A percentile compares a stretch with the other conserved stretches of the same genome.
phyloP scores from a whole-genome alignment of 1,140 invertebrate species.

The Zaprionus kolodkinae region DNA sequence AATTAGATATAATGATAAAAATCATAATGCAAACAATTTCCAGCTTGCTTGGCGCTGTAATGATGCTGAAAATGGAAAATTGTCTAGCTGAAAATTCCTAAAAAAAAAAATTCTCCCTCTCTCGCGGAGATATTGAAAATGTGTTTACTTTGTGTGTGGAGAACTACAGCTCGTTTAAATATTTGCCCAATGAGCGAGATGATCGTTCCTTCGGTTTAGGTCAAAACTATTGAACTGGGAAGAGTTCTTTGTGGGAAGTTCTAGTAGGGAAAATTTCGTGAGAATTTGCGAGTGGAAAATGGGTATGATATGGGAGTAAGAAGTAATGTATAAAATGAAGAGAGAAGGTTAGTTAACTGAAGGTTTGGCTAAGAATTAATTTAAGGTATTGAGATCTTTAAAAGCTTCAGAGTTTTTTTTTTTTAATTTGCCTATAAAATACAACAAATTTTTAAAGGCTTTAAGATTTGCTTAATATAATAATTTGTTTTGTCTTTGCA shows the following conservation, averaged over 20 bases:
- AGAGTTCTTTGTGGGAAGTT: constrained; percentile 6
- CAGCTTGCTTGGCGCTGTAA: constrained; percentile 21
- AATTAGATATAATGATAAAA: constrained; percentile 75
- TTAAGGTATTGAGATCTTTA: too few species aligned
- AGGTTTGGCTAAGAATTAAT: too few species aligned
- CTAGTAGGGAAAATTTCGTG: neutral
- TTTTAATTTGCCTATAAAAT: too few species aligned
- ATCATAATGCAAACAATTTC: constrained; percentile 70
- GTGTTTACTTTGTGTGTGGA: neutral
- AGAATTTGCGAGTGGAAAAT: neutral
- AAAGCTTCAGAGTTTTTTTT: too few species aligned
- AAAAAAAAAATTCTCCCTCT: neutral
- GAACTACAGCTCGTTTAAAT: constrained; percentile 42
- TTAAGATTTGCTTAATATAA: too few species aligned
- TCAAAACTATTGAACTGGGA: constrained; percentile 40
- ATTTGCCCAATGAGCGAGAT: constrained; percentile 24
- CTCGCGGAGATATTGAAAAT: constrained; percentile 19
- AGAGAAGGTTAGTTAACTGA: neutral
- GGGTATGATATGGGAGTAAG: neutral
- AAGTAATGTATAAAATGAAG: neutral
- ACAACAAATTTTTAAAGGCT: too few species aligned
- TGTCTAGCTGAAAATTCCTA: constrained; percentile 37
- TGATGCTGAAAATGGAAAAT: constrained; percentile 59
- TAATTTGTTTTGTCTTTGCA: too few species aligned
- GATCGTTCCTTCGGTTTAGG: neutral